Evolutionary conservation across 1,140 invertebrate species (phyloP).

Genomic region (Trichonephila clavipes): DNA sequence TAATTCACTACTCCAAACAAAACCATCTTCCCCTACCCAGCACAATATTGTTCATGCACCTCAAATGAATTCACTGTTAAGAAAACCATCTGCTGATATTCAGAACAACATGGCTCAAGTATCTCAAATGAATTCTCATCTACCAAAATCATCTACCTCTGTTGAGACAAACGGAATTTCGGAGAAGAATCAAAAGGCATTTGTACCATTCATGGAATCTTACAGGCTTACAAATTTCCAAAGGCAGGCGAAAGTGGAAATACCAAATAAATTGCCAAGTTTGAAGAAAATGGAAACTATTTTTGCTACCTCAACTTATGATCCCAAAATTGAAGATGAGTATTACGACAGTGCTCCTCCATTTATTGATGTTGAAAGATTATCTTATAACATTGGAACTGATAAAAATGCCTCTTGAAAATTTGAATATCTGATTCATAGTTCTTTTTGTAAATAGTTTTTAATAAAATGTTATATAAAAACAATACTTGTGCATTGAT

Average conservation of each 20-base stretch:
- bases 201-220: neutral
- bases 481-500: neutral
- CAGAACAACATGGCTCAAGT: neutral
- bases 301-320: neutral
- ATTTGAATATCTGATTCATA: neutral
- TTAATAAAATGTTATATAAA: neutral
- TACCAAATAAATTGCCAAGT: neutral
- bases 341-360: slow-evolving; percentile 54
- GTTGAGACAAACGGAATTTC: neutral
- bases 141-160: neutral
- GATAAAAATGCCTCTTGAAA: slow-evolving; percentile 19
- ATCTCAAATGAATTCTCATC: neutral
- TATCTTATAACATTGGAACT: slow-evolving; percentile 62
- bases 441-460: slow-evolving; percentile 22
- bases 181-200: neutral
- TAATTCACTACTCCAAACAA: neutral
- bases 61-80: neutral
- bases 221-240: neutral
- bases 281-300: neutral
- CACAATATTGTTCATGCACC: neutral
- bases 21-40: neutral
- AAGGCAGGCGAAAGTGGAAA: neutral
- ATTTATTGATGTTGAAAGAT: slow-evolving; percentile 56
- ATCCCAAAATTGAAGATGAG: slow-evolving; percentile 51
- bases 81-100: neutral